These are phyloP conservation scores for Ophthalmolycus amberensis DNA, from an alignment of 2,113 vertebrate species.

Conservation along the genomic window DNA sequence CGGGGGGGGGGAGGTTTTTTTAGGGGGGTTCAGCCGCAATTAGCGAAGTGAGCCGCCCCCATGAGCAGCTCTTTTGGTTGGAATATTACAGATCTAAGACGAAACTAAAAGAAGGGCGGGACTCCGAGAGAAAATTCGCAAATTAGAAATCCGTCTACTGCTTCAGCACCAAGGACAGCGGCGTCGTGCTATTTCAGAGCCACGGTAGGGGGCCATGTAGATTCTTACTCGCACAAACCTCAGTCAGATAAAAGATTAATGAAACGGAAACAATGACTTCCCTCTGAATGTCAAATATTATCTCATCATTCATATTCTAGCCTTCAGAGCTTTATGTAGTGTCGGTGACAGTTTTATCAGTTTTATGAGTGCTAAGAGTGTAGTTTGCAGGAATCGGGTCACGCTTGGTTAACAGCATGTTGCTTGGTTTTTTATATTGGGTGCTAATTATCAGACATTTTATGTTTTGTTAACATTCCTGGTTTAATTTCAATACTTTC, in stretches of 20 bases:
- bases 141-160: neutral
- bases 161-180: neutral
- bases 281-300: neutral
- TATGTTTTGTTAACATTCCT: neutral
- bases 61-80: neutral
- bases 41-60: neutral
- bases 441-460: constrained; percentile 17
- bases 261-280: neutral
- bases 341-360: constrained; percentile 24
- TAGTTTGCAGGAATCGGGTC: neutral
- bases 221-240: neutral
- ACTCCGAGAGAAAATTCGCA: neutral
- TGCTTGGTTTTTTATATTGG: constrained; percentile 23
- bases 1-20: no score
- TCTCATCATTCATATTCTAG: neutral
- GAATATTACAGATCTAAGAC: neutral
- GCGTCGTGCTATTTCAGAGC: neutral
- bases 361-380: neutral
- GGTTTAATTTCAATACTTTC: neutral
- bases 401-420: neutral
- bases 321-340: constrained; percentile 5
- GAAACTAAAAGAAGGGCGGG: neutral
- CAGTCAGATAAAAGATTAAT: neutral
- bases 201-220: neutral
- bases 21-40: neutral